Conservation (phyloP, 2,888 invertebrate genomes). For the Drosophila cracens region DNA sequence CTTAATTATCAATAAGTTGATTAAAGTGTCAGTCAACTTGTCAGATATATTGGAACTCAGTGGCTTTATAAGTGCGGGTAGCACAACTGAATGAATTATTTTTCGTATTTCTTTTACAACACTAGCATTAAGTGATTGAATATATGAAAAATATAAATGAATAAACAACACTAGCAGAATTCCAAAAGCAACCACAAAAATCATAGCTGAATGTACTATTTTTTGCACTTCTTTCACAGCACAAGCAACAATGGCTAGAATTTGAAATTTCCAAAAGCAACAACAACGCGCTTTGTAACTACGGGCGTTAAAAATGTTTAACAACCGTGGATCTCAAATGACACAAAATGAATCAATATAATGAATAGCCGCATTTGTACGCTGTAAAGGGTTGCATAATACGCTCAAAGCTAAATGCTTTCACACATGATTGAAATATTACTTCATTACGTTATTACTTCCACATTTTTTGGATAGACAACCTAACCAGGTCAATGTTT, state of each 20-base stretch:
- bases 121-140: too few species aligned
- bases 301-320: background rate
- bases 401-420: background rate
- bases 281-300: background rate
- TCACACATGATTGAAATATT: constrained; percentile 7
- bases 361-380: constrained; percentile 11
- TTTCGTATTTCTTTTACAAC: too few species aligned
- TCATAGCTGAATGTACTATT: background rate
- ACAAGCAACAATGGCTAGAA: constrained; percentile 6
- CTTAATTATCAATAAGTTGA: background rate
- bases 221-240: constrained; percentile 1
- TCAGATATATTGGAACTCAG: background rate
- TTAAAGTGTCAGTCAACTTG: background rate
- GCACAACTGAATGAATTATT: background rate
- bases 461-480: constrained; percentile 1
- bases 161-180: background rate
- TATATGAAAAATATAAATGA: background rate
- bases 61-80: background rate
- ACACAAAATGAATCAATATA: constrained; percentile 1
- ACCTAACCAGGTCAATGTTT: constrained; percentile 60
- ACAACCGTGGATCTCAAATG: constrained; percentile 5
- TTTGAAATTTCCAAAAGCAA: constrained; percentile 7
- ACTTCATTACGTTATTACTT: constrained; percentile 10
- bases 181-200: background rate
- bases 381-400: background rate